Conservation (phyloP, 2,113 vertebrate species). For the Orthonyx spaldingii region DNA sequence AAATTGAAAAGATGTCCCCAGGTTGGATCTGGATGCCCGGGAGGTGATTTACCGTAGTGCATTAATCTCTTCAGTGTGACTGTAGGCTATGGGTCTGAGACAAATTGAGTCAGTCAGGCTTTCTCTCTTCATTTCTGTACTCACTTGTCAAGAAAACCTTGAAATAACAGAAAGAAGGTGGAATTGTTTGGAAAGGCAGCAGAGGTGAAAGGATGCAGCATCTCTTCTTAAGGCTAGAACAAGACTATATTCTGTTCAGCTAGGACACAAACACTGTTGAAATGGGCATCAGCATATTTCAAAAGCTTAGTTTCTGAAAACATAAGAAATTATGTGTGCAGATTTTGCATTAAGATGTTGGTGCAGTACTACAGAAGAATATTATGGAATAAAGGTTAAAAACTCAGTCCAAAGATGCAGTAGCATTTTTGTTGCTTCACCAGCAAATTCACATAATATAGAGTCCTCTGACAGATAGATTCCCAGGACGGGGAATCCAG, state of each 20-base stretch:
- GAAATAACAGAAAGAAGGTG: background rate
- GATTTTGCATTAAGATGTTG: background rate
- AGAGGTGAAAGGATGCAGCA: background rate
- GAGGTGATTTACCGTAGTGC: background rate
- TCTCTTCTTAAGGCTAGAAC: background rate
- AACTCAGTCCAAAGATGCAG: background rate
- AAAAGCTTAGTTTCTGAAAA: background rate
- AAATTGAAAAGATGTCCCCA: background rate
- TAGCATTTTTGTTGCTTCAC: background rate
- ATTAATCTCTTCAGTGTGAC: constrained; percentile 15
- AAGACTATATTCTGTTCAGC: background rate
- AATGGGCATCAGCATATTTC: background rate
- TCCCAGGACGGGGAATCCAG: background rate
- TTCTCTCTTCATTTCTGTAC: constrained; percentile 16
- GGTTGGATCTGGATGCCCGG: background rate
- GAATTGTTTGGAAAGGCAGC: background rate
- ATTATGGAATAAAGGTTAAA: background rate
- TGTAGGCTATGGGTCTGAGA: background rate
- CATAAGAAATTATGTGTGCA: background rate
- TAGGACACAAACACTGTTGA: background rate
- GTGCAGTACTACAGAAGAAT: background rate
- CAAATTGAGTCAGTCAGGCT: constrained; percentile 22
- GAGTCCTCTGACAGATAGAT: background rate
- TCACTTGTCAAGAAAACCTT: constrained; percentile 19
- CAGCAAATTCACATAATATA: background rate